Evolutionary conservation across 2,113 vertebrate genomes (phyloP).

Genomic region (Lota lota): DNA sequence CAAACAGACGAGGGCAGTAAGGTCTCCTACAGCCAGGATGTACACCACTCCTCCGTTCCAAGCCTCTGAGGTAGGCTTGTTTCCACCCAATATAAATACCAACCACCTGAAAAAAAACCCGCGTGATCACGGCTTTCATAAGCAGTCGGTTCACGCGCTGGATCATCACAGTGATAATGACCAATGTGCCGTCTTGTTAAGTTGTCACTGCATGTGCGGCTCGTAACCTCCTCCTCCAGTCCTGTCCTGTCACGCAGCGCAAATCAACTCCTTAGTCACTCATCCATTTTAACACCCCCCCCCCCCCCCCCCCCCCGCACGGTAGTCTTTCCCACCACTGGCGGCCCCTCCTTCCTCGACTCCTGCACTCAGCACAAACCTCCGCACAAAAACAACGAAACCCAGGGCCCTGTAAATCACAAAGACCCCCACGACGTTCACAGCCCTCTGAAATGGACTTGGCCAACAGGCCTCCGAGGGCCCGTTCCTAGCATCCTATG

Average conservation of each 20-base stretch:
- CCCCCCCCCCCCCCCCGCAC: constrained; percentile 43
- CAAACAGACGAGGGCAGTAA: too few species aligned
- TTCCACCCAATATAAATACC: neutral
- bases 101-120: constrained; percentile 55
- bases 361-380: constrained; percentile 33
- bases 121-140: constrained; percentile 43
- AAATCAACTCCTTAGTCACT: constrained; percentile 29
- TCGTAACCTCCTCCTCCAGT: constrained; percentile 59
- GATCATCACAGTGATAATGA: constrained; percentile 75
- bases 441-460: constrained; percentile 66
- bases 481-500: constrained; percentile 53
- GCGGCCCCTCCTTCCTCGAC: constrained; percentile 26
- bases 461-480: constrained; percentile 57
- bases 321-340: constrained; percentile 37
- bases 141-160: constrained; percentile 50
- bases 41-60: neutral
- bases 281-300: constrained; percentile 39
- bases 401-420: constrained; percentile 66
- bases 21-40: too few species aligned
- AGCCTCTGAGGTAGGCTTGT: neutral
- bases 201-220: constrained; percentile 58
- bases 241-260: constrained; percentile 54
- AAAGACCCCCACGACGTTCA: constrained; percentile 54
- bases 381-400: constrained; percentile 25
- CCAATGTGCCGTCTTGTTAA: constrained; percentile 70